Percentiles rank a stretch among this genome's conserved stretches.
Evolutionary conservation across 2,113 vertebrate genomes (phyloP).

Genomic region (Channa maculata): DNA sequence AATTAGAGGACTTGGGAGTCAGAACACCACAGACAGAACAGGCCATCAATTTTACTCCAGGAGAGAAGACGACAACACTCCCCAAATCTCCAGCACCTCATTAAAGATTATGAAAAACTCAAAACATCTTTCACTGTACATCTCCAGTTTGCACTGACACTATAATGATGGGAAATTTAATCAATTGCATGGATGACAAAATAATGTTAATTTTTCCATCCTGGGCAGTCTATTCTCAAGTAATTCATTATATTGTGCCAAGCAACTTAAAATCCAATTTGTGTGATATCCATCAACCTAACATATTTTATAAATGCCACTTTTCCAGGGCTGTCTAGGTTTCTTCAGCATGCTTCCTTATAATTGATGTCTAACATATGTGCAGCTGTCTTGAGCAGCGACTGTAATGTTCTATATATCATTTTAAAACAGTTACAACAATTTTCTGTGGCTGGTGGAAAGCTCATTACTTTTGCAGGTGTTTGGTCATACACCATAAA

Average conservation of each 20-base stretch:
- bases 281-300: constrained; percentile 24
- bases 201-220: constrained; percentile 20
- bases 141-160: neutral
- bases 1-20: constrained; percentile 21
- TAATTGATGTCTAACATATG: too few relatives aligned
- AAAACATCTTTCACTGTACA: constrained; percentile 23
- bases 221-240: constrained; percentile 23
- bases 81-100: constrained; percentile 43
- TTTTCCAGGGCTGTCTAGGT: constrained; percentile 9
- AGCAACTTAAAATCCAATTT: constrained; percentile 30
- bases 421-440: too few relatives aligned
- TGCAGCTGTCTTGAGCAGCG: too few relatives aligned
- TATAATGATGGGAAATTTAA: constrained; percentile 43
- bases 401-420: too few relatives aligned
- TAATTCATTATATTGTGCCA: constrained; percentile 44
- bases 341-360: too few relatives aligned
- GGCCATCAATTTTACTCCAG: constrained; percentile 37
- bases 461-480: too few relatives aligned
- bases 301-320: neutral
- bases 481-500: too few relatives aligned
- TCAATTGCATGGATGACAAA: constrained; percentile 23
- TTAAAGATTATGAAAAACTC: constrained; percentile 23
- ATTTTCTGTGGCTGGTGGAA: too few relatives aligned
- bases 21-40: constrained; percentile 12
- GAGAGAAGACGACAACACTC: constrained; percentile 8